phyloP scores from a whole-genome alignment of 2,888 invertebrate species.

The Epinotia brunnichana region DNA sequence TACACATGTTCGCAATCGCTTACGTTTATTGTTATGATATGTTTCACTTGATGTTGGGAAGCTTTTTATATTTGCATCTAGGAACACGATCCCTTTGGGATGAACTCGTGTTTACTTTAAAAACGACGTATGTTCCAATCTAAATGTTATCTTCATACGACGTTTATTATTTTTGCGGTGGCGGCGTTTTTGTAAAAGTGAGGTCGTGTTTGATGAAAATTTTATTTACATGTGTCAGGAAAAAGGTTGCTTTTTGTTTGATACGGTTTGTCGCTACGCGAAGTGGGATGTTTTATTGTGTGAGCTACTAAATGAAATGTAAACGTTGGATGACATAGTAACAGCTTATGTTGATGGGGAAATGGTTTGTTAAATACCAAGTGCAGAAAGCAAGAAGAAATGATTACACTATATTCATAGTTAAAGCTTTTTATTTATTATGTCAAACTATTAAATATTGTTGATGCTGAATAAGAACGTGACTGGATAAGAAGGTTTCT shows the following conservation, averaged over 20 bases:
- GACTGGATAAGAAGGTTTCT: too few species aligned
- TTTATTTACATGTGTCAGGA: not conserved
- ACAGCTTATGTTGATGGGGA: not conserved
- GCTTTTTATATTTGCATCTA: constrained; percentile 32
- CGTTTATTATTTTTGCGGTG: not conserved
- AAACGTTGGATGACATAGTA: not conserved
- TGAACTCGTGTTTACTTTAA: constrained; percentile 1
- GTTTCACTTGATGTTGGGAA: constrained; percentile 23
- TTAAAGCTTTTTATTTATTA: too few species aligned
- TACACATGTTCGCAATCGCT: constrained; percentile 21
- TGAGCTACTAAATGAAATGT: constrained; percentile 1
- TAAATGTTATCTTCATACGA: not conserved
- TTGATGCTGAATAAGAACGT: too few species aligned
- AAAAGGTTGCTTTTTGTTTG: not conserved
- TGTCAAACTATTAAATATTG: too few species aligned
- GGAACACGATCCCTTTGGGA: constrained; percentile 23
- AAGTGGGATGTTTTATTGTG: constrained; percentile 1
- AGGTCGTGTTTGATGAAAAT: not conserved
- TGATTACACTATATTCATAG: not conserved
- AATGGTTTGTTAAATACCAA: not conserved
- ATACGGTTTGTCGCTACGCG: not conserved
- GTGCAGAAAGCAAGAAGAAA: not conserved
- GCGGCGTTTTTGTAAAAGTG: constrained; percentile 1
- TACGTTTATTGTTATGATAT: constrained; percentile 33
- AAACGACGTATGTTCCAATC: not conserved